Conservation (phyloP, 1,140 invertebrate genomes). For the Helicoverpa zea region DNA sequence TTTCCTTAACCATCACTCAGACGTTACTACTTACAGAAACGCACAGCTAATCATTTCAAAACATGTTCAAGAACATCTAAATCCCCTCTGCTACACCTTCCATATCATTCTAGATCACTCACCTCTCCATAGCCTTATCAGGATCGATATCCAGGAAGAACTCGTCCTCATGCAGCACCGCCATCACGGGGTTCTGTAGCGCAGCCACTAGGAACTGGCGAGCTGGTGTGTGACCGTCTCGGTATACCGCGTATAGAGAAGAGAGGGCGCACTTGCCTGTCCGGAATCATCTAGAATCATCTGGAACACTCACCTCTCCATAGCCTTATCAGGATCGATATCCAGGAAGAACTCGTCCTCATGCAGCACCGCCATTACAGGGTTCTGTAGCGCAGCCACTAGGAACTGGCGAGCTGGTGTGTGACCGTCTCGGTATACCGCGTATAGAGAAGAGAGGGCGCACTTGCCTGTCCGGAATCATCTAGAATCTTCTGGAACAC, state of each 20-base stretch:
- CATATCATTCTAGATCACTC: too few relatives aligned
- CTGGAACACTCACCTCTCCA: conserved; percentile 83
- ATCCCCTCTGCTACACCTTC: too few relatives aligned
- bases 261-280: conserved; percentile 96
- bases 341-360: conserved; percentile 97
- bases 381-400: conserved; percentile 96
- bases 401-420: conserved; percentile 97
- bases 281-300: conserved; percentile 90
- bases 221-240: conserved; percentile 96
- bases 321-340: conserved; percentile 95
- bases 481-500: conserved; percentile 73
- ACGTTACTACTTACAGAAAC: too few relatives aligned
- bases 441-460: conserved; percentile 96
- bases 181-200: conserved; percentile 96
- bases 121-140: conserved; percentile 90
- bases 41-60: too few relatives aligned
- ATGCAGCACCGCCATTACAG: conserved; percentile 97
- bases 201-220: conserved; percentile 98
- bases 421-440: conserved; percentile 95
- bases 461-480: conserved; percentile 94
- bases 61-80: too few relatives aligned
- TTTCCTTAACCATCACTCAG: too few relatives aligned
- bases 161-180: conserved; percentile 97
- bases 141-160: conserved; percentile 97
- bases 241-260: conserved; percentile 95